Evolutionary conservation across 2,797 vertebrate species (phyloP).

Genomic region (Siniperca obscura): DNA sequence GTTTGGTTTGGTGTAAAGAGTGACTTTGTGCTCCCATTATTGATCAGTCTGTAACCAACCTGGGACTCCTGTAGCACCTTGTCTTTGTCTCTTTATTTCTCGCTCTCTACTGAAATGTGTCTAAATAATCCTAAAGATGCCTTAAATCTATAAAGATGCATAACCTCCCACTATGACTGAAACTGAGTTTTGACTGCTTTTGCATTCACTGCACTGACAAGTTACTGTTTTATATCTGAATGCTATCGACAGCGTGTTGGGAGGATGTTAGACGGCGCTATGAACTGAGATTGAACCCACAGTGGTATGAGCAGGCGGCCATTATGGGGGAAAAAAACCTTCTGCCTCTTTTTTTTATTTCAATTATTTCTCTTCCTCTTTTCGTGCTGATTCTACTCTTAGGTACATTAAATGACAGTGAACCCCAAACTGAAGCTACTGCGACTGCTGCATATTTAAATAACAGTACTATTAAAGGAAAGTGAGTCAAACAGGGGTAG

Average conservation of each 20-base stretch:
- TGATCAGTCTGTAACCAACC: neutral
- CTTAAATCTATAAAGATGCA: slow-evolving; percentile 9
- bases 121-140: neutral
- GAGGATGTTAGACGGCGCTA: slow-evolving; percentile 3
- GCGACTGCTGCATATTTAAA: neutral
- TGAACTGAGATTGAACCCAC: slow-evolving; percentile 67
- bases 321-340: neutral
- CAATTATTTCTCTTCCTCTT: slow-evolving; percentile 8
- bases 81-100: slow-evolving; percentile 8
- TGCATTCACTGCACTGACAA: slow-evolving; percentile 1
- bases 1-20: neutral
- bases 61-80: neutral
- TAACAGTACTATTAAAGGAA: neutral
- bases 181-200: neutral
- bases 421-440: neutral
- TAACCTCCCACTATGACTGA: neutral
- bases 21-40: neutral
- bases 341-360: slow-evolving; percentile 24
- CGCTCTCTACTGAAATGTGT: neutral
- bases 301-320: slow-evolving; percentile 9
- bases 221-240: slow-evolving; percentile 34
- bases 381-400: slow-evolving; percentile 7
- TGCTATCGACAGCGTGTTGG: slow-evolving; percentile 26
- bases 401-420: neutral
- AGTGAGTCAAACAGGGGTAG: neutral